Conservation (phyloP, 2,888 invertebrate genomes). For the Meliscaeva auricollis region DNA sequence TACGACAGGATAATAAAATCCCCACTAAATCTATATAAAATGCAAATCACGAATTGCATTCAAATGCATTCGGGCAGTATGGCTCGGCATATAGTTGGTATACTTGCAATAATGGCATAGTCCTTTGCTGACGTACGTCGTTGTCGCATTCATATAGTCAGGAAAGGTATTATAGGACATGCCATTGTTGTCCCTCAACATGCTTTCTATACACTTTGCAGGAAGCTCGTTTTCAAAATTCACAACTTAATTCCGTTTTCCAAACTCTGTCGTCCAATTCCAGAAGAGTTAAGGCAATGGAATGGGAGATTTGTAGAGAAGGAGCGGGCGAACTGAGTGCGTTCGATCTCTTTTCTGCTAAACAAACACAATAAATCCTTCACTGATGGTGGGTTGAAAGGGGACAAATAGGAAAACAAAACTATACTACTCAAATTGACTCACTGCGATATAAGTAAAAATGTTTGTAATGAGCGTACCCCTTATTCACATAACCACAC, state of each 20-base stretch:
- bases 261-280: constrained; percentile 31
- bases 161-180: constrained; percentile 30
- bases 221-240: constrained; percentile 73
- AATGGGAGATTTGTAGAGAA: not conserved
- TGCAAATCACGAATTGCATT: constrained; percentile 76
- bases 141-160: constrained; percentile 9
- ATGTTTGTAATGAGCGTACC: constrained; percentile 2
- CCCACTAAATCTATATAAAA: constrained; percentile 75
- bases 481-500: not conserved
- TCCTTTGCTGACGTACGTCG: constrained; percentile 44
- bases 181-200: constrained; percentile 54
- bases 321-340: not conserved
- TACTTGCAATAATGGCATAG: constrained; percentile 42
- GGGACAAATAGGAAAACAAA: not conserved
- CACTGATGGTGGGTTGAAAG: not conserved
- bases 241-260: constrained; percentile 66
- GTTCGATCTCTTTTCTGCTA: constrained; percentile 9
- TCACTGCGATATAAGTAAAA: constrained; percentile 3
- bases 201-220: constrained; percentile 61
- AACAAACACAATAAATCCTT: constrained; percentile 30
- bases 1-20: constrained; percentile 75
- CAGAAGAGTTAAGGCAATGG: not conserved
- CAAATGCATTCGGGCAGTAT: constrained; percentile 68
- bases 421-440: not conserved
- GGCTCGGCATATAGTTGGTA: constrained; percentile 19